Evolutionary conservation across 2,797 vertebrate genomes (phyloP).

Genomic region (Peromyscus aztecus): DNA sequence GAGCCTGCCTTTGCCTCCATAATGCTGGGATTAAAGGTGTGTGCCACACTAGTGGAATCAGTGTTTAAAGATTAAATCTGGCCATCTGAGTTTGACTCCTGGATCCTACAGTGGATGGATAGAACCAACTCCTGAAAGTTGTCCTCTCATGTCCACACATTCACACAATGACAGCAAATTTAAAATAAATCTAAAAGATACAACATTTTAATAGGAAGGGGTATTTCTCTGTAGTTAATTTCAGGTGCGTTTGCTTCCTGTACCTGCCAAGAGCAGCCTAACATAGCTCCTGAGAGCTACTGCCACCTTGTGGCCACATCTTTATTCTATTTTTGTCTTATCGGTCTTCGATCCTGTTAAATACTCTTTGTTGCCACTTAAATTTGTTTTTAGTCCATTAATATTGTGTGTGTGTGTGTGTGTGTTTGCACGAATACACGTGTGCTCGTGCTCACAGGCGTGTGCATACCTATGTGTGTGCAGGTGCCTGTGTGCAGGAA

Average conservation of each 20-base stretch:
- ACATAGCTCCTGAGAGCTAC: background rate
- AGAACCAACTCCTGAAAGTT: background rate
- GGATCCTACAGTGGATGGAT: background rate
- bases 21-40: background rate
- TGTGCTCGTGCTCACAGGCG: background rate
- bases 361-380: background rate
- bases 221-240: background rate
- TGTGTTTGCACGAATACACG: background rate
- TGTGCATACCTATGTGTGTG: background rate
- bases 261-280: background rate
- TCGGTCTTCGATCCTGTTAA: background rate
- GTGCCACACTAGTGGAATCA: background rate
- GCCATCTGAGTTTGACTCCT: background rate
- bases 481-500: background rate
- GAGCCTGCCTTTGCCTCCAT: background rate
- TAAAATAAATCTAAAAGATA: background rate
- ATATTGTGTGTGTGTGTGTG: background rate
- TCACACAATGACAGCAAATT: background rate
- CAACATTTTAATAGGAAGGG: background rate
- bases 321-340: background rate
- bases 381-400: background rate
- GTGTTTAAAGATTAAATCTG: background rate
- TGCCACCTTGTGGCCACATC: background rate
- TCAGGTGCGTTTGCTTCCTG: background rate
- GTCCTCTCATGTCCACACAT: background rate